Conservation (phyloP, 2,113 vertebrate genomes). For the Uropsilus gracilis region DNA sequence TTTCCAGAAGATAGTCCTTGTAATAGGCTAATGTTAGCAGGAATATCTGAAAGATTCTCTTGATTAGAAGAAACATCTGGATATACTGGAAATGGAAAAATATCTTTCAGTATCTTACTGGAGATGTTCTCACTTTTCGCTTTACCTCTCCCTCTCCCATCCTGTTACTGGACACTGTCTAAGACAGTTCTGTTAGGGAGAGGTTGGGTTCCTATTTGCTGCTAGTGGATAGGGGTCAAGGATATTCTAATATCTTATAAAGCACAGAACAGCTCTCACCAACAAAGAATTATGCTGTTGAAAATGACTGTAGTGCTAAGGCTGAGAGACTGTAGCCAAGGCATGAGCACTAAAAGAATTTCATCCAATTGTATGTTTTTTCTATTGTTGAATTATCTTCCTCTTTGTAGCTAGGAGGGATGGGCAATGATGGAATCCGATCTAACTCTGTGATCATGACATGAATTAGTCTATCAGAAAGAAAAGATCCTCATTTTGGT, state of each 20-base stretch:
- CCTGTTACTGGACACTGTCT: neutral
- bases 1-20: neutral
- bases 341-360: neutral
- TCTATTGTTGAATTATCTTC: neutral
- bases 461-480: neutral
- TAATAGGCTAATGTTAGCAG: neutral
- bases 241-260: neutral
- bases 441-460: neutral
- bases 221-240: neutral
- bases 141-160: fast-evolving
- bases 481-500: neutral
- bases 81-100: neutral
- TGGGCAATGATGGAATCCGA: neutral
- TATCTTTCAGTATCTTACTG: neutral
- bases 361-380: neutral
- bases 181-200: neutral
- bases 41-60: neutral
- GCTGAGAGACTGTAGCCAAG: neutral
- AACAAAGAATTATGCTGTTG: neutral
- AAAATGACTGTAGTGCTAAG: neutral
- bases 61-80: neutral
- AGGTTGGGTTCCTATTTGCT: neutral
- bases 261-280: neutral
- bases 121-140: neutral
- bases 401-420: neutral